Conservation (phyloP, 2,797 vertebrate genomes). For the Lepilemur septentrionalis region DNA sequence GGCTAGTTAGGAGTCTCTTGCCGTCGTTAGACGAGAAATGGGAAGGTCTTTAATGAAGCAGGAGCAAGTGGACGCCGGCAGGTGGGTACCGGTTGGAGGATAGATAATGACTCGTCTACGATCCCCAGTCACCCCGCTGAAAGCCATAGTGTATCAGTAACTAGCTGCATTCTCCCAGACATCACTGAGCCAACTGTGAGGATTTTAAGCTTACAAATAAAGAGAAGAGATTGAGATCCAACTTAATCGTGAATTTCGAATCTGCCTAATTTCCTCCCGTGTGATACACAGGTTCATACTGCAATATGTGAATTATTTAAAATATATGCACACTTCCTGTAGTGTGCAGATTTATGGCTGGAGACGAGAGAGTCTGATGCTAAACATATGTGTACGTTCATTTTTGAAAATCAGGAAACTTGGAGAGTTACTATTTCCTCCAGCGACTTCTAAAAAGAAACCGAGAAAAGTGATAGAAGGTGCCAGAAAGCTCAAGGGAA, state of each 20-base stretch:
- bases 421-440: conserved; percentile 58
- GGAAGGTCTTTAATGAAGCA: neutral
- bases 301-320: conserved; percentile 37
- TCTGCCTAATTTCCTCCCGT: conserved; percentile 47
- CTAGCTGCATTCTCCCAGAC: neutral
- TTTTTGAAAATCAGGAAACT: conserved; percentile 57
- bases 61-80: neutral
- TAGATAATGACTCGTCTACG: neutral
- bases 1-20: neutral
- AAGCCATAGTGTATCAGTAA: conserved; percentile 22
- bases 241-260: conserved; percentile 11
- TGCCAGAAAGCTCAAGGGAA: conserved; percentile 67
- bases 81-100: neutral
- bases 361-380: neutral
- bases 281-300: neutral
- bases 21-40: neutral
- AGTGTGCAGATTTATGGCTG: conserved; percentile 31
- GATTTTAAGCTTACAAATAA: neutral
- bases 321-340: conserved; percentile 18
- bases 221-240: neutral
- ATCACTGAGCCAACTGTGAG: neutral
- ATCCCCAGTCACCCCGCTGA: neutral
- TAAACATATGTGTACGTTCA: conserved; percentile 58
- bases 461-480: conserved; percentile 21
- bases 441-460: conserved; percentile 54